Conservation (phyloP, 2,888 invertebrate species). For the Coenonympha glycerion region DNA sequence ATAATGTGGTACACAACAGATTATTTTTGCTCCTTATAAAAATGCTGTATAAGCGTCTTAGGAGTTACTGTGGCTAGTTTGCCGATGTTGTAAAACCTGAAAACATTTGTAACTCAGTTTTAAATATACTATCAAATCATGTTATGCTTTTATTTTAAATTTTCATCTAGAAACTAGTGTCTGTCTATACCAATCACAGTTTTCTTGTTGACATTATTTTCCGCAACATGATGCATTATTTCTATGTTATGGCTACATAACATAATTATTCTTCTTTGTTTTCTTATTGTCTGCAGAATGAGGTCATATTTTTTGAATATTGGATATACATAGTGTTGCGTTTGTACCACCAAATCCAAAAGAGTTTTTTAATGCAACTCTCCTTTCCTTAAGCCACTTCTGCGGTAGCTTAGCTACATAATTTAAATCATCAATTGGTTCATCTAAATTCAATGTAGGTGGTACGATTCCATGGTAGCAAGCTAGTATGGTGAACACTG, state of each 20-base stretch:
- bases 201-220: too few species aligned
- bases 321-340: constrained; percentile 85
- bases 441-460: constrained; percentile 90
- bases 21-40: constrained; percentile 57
- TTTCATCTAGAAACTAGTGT: too few species aligned
- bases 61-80: constrained; percentile 58
- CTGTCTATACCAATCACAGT: too few species aligned
- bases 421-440: constrained; percentile 81
- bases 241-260: too few species aligned
- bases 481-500: constrained; percentile 88
- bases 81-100: constrained; percentile 62
- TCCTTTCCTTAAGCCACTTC: constrained; percentile 75
- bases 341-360: constrained; percentile 99
- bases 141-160: constrained; percentile 41
- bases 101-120: constrained; percentile 74
- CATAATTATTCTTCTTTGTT: too few species aligned
- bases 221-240: too few species aligned
- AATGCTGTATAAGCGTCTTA: constrained; percentile 50
- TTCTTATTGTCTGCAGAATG: too few species aligned
- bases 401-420: constrained; percentile 78
- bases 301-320: too few species aligned
- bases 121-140: constrained; percentile 70
- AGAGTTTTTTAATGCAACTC: constrained; percentile 94
- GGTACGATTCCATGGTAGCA: constrained; percentile 85
- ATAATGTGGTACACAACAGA: constrained; percentile 55